Conservation (phyloP, 1,140 invertebrate species). For the Battus philenor region DNA sequence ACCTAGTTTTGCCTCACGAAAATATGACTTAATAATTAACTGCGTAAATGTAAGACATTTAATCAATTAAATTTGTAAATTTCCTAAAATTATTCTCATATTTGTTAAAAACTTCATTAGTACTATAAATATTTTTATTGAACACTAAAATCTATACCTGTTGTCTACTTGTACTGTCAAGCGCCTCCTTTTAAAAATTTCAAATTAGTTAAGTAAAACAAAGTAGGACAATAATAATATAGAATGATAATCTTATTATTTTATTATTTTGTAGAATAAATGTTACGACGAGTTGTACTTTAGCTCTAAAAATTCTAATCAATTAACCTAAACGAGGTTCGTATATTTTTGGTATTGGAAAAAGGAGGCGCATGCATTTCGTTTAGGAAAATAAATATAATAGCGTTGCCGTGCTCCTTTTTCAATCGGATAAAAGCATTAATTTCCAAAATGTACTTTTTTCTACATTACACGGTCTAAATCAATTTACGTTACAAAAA, state of each 20-base stretch:
- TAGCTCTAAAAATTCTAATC: no score
- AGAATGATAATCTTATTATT: no score
- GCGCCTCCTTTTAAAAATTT: conserved; percentile 10
- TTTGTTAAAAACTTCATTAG: conserved; percentile 1
- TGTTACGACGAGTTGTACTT: no score
- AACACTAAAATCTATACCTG: neutral
- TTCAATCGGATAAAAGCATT: no score
- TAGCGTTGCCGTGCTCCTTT: no score
- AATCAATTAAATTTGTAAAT: conserved; percentile 13
- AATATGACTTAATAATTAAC: conserved; percentile 28
- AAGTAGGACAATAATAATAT: conserved; percentile 17
- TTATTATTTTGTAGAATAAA: neutral
- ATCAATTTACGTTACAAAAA: no score
- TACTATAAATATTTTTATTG: conserved; percentile 4
- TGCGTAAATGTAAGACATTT: conserved; percentile 22
- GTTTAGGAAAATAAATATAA: no score
- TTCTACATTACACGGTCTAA: no score
- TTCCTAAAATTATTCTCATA: conserved; percentile 1
- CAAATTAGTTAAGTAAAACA: neutral
- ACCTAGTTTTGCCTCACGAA: conserved; percentile 59
- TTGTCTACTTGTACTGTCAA: neutral
- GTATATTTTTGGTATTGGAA: no score
- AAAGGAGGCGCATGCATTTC: no score
- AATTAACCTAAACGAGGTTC: no score
- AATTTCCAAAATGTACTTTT: no score